These are phyloP conservation scores for Pipra filicauda DNA, from an alignment of 2,113 vertebrate genomes.

Conservation along the genomic window DNA sequence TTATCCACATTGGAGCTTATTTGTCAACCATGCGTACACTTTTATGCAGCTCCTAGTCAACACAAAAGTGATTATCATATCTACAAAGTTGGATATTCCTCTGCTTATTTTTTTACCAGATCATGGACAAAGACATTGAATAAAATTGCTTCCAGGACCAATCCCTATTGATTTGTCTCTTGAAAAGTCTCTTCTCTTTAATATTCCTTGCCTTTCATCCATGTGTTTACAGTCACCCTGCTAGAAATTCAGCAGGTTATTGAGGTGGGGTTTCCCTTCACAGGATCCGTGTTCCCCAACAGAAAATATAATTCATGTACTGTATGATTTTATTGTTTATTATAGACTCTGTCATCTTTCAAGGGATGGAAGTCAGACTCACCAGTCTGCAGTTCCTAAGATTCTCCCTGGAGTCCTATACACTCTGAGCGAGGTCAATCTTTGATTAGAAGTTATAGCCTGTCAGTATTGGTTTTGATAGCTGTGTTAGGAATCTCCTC, in stretches of 20 bases:
- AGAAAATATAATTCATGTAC: neutral
- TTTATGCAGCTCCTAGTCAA: neutral
- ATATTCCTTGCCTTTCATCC: neutral
- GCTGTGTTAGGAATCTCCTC: neutral
- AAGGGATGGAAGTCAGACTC: neutral
- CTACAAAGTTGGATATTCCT: neutral
- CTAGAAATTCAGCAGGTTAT: neutral
- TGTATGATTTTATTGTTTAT: conserved; percentile 6
- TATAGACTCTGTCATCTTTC: neutral
- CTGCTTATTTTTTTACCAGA: neutral
- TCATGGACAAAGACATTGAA: neutral
- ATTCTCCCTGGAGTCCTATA: neutral
- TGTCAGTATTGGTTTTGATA: conserved; percentile 13
- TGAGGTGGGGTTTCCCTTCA: neutral
- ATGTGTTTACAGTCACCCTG: neutral
- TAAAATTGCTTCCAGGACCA: neutral
- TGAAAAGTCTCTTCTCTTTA: neutral
- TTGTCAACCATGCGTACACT: neutral
- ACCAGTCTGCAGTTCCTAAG: neutral
- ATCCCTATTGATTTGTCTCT: neutral
- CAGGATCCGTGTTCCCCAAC: neutral
- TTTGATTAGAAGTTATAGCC: conserved; percentile 29
- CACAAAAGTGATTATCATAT: neutral
- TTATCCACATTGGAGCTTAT: neutral
- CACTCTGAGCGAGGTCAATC: neutral